Evolutionary conservation across 2,797 vertebrate genomes (phyloP).

Genomic region (Bradypodion pumilum): DNA sequence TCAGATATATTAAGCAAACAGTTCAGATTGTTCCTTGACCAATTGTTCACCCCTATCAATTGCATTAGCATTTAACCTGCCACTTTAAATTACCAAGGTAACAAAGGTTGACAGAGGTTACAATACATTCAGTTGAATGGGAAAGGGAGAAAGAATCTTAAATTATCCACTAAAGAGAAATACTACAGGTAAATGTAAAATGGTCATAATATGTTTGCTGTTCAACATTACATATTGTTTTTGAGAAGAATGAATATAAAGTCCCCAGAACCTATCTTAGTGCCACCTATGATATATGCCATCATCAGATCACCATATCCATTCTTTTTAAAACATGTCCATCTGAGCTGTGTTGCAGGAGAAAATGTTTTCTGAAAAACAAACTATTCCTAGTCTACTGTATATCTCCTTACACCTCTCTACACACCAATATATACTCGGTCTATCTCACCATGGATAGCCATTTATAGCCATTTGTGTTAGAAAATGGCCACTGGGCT

Average conservation of each 20-base stretch:
- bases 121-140: constrained; percentile 59
- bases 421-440: background rate
- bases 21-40: constrained; percentile 74
- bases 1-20: constrained; percentile 71
- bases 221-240: background rate
- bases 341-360: background rate
- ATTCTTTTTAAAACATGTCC: background rate
- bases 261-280: background rate
- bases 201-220: background rate
- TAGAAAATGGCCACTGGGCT: background rate
- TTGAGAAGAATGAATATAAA: background rate
- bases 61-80: constrained; percentile 77
- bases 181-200: constrained; percentile 31
- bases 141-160: constrained; percentile 55
- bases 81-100: constrained; percentile 74
- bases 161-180: constrained; percentile 51
- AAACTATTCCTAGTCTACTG: background rate
- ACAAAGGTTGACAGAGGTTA: constrained; percentile 71
- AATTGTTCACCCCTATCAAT: constrained; percentile 77
- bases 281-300: background rate
- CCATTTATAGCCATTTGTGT: background rate
- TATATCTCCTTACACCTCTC: background rate
- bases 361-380: background rate
- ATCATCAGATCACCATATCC: background rate
- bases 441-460: background rate